Conservation (phyloP, 2,113 vertebrate species). For the Chaetops frenatus region DNA sequence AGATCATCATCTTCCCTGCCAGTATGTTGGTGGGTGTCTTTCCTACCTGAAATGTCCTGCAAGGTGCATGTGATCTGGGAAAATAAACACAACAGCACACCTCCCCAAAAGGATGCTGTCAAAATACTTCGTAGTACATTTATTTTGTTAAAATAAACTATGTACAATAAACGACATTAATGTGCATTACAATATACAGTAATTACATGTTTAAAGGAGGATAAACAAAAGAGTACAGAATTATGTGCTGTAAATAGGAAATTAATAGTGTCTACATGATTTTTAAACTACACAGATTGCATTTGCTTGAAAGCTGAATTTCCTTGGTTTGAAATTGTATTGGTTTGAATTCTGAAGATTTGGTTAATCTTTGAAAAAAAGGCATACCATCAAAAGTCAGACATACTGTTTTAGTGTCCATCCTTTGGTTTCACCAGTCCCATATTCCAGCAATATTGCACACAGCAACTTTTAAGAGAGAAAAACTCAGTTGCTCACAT, state of each 20-base stretch:
- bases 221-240: constrained; percentile 22
- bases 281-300: background rate
- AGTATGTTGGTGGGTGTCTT: background rate
- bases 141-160: constrained; percentile 63
- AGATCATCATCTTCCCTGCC: background rate
- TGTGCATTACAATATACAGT: constrained; percentile 50
- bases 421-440: constrained; percentile 2
- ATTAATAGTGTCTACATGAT: constrained; percentile 4
- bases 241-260: constrained; percentile 41
- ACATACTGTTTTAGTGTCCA: background rate
- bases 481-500: background rate
- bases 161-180: constrained; percentile 22
- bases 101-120: background rate
- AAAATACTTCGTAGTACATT: constrained; percentile 50
- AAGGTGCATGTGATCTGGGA: background rate
- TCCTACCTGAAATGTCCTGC: background rate
- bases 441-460: background rate
- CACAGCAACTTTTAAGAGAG: background rate
- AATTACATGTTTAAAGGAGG: constrained; percentile 39
- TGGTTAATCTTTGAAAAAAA: background rate
- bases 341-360: background rate
- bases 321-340: background rate
- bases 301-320: background rate
- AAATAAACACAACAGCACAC: background rate
- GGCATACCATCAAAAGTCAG: background rate